Evolutionary conservation across 1,140 invertebrate species (phyloP), one percentile per base, ranked within the genome.

Genomic region (Zaprionus kolodkinae): DNA sequence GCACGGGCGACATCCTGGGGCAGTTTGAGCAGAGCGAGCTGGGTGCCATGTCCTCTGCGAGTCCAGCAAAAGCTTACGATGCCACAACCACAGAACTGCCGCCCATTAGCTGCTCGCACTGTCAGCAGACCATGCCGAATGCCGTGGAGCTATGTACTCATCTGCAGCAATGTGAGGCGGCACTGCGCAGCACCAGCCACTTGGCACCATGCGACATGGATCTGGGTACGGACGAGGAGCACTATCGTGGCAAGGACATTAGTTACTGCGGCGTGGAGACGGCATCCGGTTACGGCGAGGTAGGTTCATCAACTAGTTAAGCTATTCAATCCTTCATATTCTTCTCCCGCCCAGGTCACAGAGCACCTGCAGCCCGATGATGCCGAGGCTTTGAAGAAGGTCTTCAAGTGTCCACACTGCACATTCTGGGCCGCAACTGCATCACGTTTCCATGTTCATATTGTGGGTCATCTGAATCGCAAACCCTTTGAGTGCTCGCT

Each of bases 401-500:
- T 97, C 48, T 98, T 97, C 92, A 97, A 97, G 92, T 98, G 97
- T 93, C 97, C 97, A 1, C 96, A 97, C 92, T 98, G 97, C 92
- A 94, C 95, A 50, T 98, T 98, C 93, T 98, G 97, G 96, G 96
- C 97, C 11, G 96, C 96, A 10, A 97, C 96, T 17, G 97, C 97
- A 27, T 97, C 97, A 17, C 94, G 97, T 72, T 98, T 98, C 93
- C 97, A 98, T 92, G 97, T 98, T 27, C 97, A 98, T 92, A 97
- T 98, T 76, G 97, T 98, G 33, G 97, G 97, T 27, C 97, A 98
- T 94, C 94, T 97, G 69, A 98, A 98, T 93, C 96, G 96, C 83
- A 97, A 98, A 91, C 98, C 98, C 9, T 99, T 98, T 91, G 97
- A 98, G 93, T 99, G 98, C 94, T 99, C 98, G 3, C 93, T 97